Conservation (phyloP, 2,113 vertebrate species). For the Hypanus sabinus region DNA sequence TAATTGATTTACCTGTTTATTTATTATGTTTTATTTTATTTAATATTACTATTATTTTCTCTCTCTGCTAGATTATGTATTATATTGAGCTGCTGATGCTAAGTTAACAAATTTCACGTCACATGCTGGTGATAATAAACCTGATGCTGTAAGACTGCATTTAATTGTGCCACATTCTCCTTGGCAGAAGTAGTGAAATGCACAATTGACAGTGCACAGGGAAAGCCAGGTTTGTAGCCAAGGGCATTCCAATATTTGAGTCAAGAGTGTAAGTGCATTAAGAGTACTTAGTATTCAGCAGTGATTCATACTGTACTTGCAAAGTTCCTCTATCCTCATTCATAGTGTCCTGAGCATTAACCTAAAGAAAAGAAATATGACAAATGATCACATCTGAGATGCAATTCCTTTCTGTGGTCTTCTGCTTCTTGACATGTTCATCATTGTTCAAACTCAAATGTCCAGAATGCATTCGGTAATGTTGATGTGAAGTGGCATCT, state of each 20-base stretch:
- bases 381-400: not conserved
- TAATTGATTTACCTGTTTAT: too few relatives aligned
- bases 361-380: not conserved
- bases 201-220: not conserved
- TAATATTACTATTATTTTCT: too few relatives aligned
- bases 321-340: not conserved
- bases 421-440: not conserved
- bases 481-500: not conserved
- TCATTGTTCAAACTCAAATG: not conserved
- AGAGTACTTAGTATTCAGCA: not conserved
- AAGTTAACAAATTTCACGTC: too few relatives aligned
- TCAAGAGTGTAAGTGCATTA: not conserved
- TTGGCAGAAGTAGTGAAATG: not conserved
- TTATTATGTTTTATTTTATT: too few relatives aligned
- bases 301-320: not conserved
- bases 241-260: not conserved
- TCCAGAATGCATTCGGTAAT: not conserved
- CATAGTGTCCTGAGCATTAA: not conserved
- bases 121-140: too few relatives aligned
- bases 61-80: too few relatives aligned
- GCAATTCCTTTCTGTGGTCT: not conserved
- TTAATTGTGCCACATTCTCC: not conserved
- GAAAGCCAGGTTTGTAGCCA: not conserved
- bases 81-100: too few relatives aligned
- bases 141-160: not conserved